Evolutionary conservation across 2,113 vertebrate species (phyloP).

Genomic region (Cyrtonyx montezumae): DNA sequence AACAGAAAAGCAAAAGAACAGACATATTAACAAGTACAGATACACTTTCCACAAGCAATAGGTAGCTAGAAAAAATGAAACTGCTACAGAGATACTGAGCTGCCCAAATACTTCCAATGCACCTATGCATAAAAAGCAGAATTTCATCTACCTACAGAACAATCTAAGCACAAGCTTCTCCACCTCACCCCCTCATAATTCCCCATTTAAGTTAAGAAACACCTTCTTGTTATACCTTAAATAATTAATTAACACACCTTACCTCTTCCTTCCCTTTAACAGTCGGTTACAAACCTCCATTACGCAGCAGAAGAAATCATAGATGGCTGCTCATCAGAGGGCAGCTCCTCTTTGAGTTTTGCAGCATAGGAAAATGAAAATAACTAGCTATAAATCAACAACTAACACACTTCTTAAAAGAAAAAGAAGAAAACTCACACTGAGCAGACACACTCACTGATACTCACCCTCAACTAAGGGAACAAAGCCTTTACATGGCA

Average conservation of each 20-base stretch:
- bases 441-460: fast-evolving
- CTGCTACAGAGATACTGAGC: neutral
- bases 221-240: neutral
- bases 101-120: neutral
- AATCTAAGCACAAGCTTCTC: neutral
- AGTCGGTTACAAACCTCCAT: neutral
- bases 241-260: neutral
- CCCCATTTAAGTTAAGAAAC: neutral
- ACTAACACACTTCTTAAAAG: fast-evolving
- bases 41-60: neutral
- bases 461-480: neutral
- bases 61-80: neutral
- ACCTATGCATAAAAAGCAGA: neutral
- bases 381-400: neutral
- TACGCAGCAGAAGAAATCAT: neutral
- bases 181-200: neutral
- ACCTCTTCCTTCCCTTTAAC: neutral
- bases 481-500: neutral
- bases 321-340: neutral
- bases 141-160: neutral
- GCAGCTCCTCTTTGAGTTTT: neutral
- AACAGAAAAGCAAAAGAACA: neutral
- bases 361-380: neutral
- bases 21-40: neutral
- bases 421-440: neutral